These are phyloP conservation scores for Carpatolechia fugitivella DNA, from an alignment of 2,888 invertebrate genomes.

Conservation along the genomic window DNA sequence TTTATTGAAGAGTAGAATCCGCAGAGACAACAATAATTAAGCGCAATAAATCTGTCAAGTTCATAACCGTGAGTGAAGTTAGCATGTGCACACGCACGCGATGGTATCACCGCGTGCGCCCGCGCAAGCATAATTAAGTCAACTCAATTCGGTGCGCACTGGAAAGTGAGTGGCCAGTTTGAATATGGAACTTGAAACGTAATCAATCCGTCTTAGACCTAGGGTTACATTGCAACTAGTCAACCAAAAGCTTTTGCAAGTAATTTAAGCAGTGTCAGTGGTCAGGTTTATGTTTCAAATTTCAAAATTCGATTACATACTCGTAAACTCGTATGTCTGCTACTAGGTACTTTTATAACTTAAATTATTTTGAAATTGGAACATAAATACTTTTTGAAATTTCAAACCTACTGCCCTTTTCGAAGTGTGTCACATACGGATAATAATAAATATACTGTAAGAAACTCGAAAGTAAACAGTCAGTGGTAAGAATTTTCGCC, in stretches of 20 bases:
- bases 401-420: too few species aligned
- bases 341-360: too few species aligned
- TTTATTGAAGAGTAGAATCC: not conserved
- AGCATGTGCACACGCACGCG: not conserved
- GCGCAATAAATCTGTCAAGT: conserved; percentile 1
- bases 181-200: conserved; percentile 56
- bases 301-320: too few species aligned
- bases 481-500: too few species aligned
- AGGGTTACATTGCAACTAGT: not conserved
- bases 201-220: not conserved
- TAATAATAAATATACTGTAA: too few species aligned
- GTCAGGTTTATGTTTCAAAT: too few species aligned
- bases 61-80: not conserved
- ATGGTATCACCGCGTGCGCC: conserved; percentile 18
- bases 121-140: conserved; percentile 17
- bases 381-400: too few species aligned
- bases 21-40: not conserved
- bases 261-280: too few species aligned
- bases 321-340: too few species aligned
- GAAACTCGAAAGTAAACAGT: too few species aligned
- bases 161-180: conserved; percentile 65
- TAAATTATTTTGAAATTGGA: too few species aligned
- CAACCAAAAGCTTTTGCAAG: not conserved
- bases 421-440: too few species aligned
- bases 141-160: conserved; percentile 31